Base-by-base conservation (phyloP, 2,113 vertebrate genomes). In the Clarias gariepinus region DNA sequence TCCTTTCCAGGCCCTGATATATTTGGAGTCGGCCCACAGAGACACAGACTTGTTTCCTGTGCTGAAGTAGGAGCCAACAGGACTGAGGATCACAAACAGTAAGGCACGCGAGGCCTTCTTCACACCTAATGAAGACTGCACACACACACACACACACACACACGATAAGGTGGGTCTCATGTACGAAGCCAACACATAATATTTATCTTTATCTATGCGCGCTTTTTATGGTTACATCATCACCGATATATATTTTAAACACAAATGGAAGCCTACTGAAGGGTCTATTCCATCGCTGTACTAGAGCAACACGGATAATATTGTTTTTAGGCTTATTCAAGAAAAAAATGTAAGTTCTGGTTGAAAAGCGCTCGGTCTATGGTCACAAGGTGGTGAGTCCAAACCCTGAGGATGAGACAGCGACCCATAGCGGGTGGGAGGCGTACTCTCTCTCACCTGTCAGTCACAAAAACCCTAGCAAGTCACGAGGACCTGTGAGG, bases 21-120 rank as follows among this genome's bases (percentile, higher is more conserved):
- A 97, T 90, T 97, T 97, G 0, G 96, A 95, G 89, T 97, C 94
- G 0, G 97, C 97, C 97, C 96, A 97, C 30, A 99, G 90, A 23
- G 96, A 97, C 86, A 98, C 91, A 0, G 95, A 93, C 15, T 91
- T 94, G 80, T 95, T 90, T 55, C 93, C 95, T 0, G 90, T 94
- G 80, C 92, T 91, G 93, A 97, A 98, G 87, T 98, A 98, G n/a
- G 96, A 91, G 9, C 96, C 96, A 81, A 97, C 96, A 0, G 97
- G 97, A 89, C 96, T 95, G 85, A 98, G 83, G 87, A 98, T 96
- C 77, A 97, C 96, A 82, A 95, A 97, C 3, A 98, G 94, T 0
- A 97, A 90, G 2, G 97, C 97, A 87, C 87, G 93, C 52, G 93
- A 94, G 0, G 97, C 92, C 87, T 93, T 96, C 95, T 96, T 97